These are phyloP conservation scores for Pinna nobilis DNA, from an alignment of 1,140 invertebrate species.

Conservation along the genomic window DNA sequence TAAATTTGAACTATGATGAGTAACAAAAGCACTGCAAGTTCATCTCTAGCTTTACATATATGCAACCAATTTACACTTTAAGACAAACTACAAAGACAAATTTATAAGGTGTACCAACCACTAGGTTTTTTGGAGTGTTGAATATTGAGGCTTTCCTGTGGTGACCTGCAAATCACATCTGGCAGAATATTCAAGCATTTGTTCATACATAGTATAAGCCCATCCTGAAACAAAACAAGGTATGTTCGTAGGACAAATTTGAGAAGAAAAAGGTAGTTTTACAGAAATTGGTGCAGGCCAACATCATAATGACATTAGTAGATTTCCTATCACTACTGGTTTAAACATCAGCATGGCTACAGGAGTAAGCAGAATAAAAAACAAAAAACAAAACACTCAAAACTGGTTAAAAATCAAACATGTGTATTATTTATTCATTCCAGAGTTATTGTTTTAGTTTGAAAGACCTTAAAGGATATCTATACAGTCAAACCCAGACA, in stretches of 20 bases:
- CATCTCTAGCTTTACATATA: neutral
- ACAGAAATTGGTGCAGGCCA: neutral
- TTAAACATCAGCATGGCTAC: too few relatives aligned
- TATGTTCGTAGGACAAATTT: too few relatives aligned
- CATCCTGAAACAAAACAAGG: slow-evolving; percentile 28
- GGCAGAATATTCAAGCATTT: slow-evolving; percentile 55
- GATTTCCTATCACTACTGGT: too few relatives aligned
- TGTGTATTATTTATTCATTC: too few relatives aligned
- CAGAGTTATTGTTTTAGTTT: too few relatives aligned
- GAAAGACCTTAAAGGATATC: too few relatives aligned
- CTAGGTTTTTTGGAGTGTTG: slow-evolving; percentile 22
- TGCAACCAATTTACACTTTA: neutral
- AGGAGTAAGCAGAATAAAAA: too few relatives aligned
- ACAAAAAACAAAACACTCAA: too few relatives aligned
- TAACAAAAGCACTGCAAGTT: neutral
- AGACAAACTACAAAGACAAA: neutral
- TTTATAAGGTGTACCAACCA: too few relatives aligned
- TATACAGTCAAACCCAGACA: too few relatives aligned
- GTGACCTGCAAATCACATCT: slow-evolving; percentile 59
- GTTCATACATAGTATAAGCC: slow-evolving; percentile 48
- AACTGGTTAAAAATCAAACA: too few relatives aligned
- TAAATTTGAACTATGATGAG: neutral
- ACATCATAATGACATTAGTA: too few relatives aligned
- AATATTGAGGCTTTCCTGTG: slow-evolving; percentile 57
- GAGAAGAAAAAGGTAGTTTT: neutral